A percentile compares a stretch with the other conserved stretches of the same genome.
phyloP scores from a whole-genome alignment of 2,113 vertebrate genomes.

The Dasyurus viverrinus region DNA sequence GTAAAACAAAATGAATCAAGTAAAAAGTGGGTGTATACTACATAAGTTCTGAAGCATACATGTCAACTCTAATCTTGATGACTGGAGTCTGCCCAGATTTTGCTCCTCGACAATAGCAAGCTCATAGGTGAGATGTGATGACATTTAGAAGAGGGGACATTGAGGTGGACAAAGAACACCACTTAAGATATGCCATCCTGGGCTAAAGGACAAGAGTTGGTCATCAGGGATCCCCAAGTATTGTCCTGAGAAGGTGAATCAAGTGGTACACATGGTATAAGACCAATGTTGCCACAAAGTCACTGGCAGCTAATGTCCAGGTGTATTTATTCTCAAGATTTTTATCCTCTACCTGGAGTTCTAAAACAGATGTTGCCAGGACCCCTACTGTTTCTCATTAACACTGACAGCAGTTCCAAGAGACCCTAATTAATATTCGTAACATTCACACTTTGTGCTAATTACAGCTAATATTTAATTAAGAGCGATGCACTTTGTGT shows the following conservation, averaged over 20 bases:
- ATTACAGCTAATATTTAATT: conserved; percentile 90
- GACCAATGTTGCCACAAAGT: conserved; percentile 6
- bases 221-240: conserved; percentile 18
- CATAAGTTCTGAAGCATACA: background rate
- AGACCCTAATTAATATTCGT: conserved; percentile 86
- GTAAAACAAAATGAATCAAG: background rate
- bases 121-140: background rate
- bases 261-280: background rate
- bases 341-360: conserved; percentile 68
- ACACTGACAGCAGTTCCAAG: conserved; percentile 82
- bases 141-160: background rate
- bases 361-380: conserved; percentile 85
- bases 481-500: conserved; percentile 79
- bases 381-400: conserved; percentile 85
- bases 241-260: conserved; percentile 55
- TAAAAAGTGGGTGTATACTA: background rate
- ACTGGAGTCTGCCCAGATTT: background rate
- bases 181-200: background rate
- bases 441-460: conserved; percentile 83
- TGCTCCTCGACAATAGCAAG: background rate
- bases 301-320: conserved; percentile 28
- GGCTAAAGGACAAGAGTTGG: conserved; percentile 37
- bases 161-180: background rate
- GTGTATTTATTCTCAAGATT: conserved; percentile 24
- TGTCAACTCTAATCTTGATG: background rate